These are phyloP conservation scores for Punctoribates punctum DNA, from an alignment of 2,888 invertebrate species.

Conservation along the genomic window DNA sequence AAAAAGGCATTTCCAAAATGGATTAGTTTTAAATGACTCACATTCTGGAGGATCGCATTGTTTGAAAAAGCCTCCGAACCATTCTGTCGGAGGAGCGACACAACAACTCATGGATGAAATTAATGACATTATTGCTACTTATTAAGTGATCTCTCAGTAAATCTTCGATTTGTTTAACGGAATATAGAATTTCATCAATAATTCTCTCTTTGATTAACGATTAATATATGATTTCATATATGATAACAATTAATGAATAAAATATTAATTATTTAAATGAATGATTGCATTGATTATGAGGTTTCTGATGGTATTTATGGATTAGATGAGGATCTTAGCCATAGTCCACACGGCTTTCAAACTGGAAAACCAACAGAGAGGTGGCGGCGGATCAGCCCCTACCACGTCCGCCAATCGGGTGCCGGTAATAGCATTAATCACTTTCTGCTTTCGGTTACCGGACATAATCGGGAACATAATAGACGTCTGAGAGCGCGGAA, in stretches of 20 bases:
- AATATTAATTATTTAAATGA: not conserved
- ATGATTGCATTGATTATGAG: conserved; percentile 4
- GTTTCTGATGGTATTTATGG: not conserved
- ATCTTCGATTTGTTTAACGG: not conserved
- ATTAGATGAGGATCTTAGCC: conserved; percentile 47
- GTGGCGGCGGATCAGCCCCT: conserved; percentile 16
- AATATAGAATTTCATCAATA: conserved; percentile 11
- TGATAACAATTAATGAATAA: conserved; percentile 22
- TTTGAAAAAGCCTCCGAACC: conserved; percentile 47
- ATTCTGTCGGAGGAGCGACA: conserved; percentile 43
- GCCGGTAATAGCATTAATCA: conserved; percentile 4
- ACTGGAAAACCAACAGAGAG: conserved; percentile 36
- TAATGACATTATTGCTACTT: conserved; percentile 25
- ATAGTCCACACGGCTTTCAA: conserved; percentile 47
- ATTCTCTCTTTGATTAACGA: not conserved
- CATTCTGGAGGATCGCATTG: conserved; percentile 47
- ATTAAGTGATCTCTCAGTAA: not conserved
- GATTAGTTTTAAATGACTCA: conserved; percentile 42
- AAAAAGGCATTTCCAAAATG: no score
- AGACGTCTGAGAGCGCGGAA: not conserved
- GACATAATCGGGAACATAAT: conserved; percentile 31
- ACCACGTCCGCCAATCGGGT: not conserved
- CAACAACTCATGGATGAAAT: conserved; percentile 45
- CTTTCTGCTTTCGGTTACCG: conserved; percentile 14
- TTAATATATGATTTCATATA: not conserved